Evolutionary conservation across 2,113 vertebrate genomes (phyloP).

Genomic region (Daubentonia madagascariensis): DNA sequence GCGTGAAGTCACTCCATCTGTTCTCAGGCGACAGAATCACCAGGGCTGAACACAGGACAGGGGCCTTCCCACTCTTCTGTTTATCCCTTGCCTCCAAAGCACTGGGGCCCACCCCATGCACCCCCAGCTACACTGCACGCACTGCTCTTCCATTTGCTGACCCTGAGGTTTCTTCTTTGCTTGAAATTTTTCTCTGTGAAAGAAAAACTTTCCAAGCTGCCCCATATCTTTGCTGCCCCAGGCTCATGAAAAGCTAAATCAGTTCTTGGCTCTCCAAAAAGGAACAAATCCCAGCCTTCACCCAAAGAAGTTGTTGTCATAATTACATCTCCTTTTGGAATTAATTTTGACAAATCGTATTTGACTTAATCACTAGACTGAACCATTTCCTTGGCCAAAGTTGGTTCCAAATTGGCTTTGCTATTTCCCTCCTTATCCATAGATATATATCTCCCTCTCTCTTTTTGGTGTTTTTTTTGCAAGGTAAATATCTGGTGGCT

Average conservation of each 20-base stretch:
- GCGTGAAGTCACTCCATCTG: not conserved
- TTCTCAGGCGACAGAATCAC: not conserved
- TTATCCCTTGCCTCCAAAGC: not conserved
- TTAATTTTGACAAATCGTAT: constrained; percentile 69
- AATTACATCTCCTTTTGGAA: constrained; percentile 70
- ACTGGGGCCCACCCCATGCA: not conserved
- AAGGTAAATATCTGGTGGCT: constrained; percentile 37
- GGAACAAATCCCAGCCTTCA: constrained; percentile 58
- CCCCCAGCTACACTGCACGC: not conserved
- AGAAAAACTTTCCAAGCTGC: constrained; percentile 49
- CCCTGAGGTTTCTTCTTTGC: constrained; percentile 29
- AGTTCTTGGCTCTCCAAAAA: constrained; percentile 61
- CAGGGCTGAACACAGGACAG: not conserved
- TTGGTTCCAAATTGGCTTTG: constrained; percentile 61
- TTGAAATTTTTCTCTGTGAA: constrained; percentile 45
- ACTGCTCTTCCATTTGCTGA: not conserved
- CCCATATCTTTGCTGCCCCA: constrained; percentile 57
- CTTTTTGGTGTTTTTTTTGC: not conserved
- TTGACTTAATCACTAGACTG: constrained; percentile 43
- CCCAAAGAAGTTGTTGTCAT: constrained; percentile 62
- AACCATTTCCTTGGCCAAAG: constrained; percentile 57
- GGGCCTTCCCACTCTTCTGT: not conserved
- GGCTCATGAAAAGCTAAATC: constrained; percentile 66
- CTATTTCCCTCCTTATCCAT: constrained; percentile 34
- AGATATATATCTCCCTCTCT: not conserved